phyloP scores from a whole-genome alignment of 2,797 vertebrate genomes.

The Diplodus puntazzo region DNA sequence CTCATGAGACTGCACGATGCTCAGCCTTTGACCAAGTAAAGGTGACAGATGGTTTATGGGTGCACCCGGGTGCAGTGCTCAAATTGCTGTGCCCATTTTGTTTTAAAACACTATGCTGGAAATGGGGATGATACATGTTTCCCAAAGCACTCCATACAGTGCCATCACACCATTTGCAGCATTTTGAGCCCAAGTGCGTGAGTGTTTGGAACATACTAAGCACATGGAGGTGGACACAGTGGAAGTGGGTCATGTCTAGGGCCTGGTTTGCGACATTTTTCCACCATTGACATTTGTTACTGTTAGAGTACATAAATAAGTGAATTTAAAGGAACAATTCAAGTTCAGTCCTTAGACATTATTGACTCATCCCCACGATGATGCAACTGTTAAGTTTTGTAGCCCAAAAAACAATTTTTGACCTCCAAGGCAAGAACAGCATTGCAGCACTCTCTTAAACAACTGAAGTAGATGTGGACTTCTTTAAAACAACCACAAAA shows the following conservation, averaged over 20 bases:
- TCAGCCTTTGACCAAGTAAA: conserved; percentile 43
- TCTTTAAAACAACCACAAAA: too few species aligned
- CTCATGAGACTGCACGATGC: conserved; percentile 13
- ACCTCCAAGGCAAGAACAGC: too few species aligned
- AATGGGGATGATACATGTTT: conserved; percentile 7
- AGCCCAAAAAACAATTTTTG: too few species aligned
- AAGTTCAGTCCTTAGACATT: too few species aligned
- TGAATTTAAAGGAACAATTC: background rate
- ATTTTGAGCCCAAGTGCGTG: background rate
- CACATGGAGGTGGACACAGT: background rate
- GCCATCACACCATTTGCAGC: background rate
- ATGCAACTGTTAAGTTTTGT: too few species aligned
- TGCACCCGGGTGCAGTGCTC: conserved; percentile 4
- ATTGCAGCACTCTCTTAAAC: too few species aligned
- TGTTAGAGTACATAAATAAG: background rate
- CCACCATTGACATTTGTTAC: background rate
- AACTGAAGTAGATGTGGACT: too few species aligned
- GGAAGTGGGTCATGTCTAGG: background rate
- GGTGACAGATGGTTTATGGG: conserved; percentile 27
- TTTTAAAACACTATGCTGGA: conserved; percentile 6
- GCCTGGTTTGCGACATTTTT: background rate
- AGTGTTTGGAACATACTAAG: background rate
- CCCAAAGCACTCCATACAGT: conserved; percentile 12
- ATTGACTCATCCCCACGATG: too few species aligned
- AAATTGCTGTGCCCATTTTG: conserved; percentile 23